These are phyloP conservation scores for Muricea muricata DNA, from an alignment of 92 coral and sea anemone genomes.

Conservation along the genomic window DNA sequence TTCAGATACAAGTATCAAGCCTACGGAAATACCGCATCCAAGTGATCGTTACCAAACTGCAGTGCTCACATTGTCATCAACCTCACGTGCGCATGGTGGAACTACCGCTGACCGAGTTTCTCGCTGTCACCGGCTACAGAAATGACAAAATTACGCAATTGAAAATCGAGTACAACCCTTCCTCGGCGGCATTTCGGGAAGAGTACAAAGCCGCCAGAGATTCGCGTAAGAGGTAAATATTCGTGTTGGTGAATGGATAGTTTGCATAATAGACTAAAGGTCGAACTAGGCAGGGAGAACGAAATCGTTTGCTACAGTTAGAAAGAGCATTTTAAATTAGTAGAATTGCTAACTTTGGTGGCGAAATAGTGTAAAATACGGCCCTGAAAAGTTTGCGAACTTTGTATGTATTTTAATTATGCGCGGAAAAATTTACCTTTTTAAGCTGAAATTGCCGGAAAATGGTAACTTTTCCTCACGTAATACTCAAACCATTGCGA, in stretches of 20 bases:
- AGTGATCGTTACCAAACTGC: constrained; percentile 74
- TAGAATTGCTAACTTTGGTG: too few relatives aligned
- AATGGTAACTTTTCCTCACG: too few relatives aligned
- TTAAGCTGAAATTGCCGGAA: too few relatives aligned
- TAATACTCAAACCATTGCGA: too few relatives aligned
- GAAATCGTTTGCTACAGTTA: too few relatives aligned
- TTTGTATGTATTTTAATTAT: too few relatives aligned
- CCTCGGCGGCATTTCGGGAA: constrained; percentile 81
- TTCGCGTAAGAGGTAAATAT: not conserved
- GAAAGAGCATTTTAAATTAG: too few relatives aligned
- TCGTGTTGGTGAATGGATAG: too few relatives aligned
- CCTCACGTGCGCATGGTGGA: constrained; percentile 60
- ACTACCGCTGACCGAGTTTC: constrained; percentile 90
- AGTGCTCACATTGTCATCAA: constrained; percentile 75
- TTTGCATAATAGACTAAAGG: not conserved
- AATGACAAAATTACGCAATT: constrained; percentile 79
- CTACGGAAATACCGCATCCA: constrained; percentile 51
- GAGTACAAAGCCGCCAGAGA: constrained; percentile 64
- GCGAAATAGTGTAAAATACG: too few relatives aligned
- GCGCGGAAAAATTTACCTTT: too few relatives aligned
- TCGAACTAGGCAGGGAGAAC: too few relatives aligned
- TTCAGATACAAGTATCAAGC: constrained; percentile 54
- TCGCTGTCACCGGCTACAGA: constrained; percentile 92
- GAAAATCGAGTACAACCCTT: constrained; percentile 91
- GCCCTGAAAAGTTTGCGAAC: too few relatives aligned